Evolutionary conservation across 2,797 vertebrate species (phyloP), one percentile per base, ranked within the genome.

Genomic region (Lithobates sylvaticus): DNA sequence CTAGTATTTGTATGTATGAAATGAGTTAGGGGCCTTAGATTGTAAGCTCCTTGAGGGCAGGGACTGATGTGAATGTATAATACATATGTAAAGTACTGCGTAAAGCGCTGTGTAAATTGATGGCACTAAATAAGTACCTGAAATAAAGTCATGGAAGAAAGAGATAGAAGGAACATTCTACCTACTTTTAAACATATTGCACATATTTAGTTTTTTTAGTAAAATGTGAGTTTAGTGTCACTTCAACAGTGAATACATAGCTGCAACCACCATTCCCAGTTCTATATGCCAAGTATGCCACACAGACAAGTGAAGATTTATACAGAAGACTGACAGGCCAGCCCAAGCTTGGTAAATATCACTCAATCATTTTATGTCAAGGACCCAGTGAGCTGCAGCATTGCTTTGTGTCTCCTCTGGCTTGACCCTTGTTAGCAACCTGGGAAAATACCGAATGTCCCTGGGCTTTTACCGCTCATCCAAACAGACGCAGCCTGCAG

Each of bases 401-500:
- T 54, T 54, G 81, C 34, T 67, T 7, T 54, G 39, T 39, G 27
- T 71, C 54, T 76, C 34, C 34, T 36, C 18, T 27, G 34, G 27
- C 13, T 39, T 75, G 44, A 67, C 42, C 61, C n/a, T 26, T n/a
- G 61, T 68, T 26, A 34, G 47, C 27, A 54, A 18, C 29, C 10
- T 67, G 39, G 71, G 36, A 74, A 75, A 82, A 64, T 12, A 82
- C 32, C n/a, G n/a, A 76, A 29, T 54, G 39, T 84, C 73, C 42
- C 44, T 39, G 73, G 81, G 73, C 39, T 84, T 76, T 84, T 68
- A 76, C 54, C 73, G 21, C 27, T 76, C 27, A 76, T 76, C 70
- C 36, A 54, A 16, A 73, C 61, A 69, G 81, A 84, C 64, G 34
- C 21, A 54, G 42, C 61, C 81, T 76, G 64, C 18, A 73, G 61